Evolutionary conservation across 2,797 vertebrate species (phyloP), one percentile per base, ranked within the genome.

Genomic region (Myotis myotis): DNA sequence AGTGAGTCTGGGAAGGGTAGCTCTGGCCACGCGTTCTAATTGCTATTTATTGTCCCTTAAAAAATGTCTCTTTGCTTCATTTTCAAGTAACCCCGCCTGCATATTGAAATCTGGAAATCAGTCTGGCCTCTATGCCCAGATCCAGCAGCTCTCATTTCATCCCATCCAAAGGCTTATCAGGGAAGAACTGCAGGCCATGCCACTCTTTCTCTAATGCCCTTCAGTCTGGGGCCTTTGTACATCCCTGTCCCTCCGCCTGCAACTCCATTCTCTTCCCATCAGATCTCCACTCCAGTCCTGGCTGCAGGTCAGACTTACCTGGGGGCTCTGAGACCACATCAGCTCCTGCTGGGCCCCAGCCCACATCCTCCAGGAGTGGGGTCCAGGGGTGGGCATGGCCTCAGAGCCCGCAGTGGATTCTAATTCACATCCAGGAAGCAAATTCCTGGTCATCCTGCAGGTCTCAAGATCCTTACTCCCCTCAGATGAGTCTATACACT

Each of bases 31-130:
- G 85, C 95, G 44, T 84, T 75, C 57, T 93, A 96, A 97, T 96
- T 94, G 85, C 88, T 87, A n/a, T 93, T 96, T 97, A 93, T 94
- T 93, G 92, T 96, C 93, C 93, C 82, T 95, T 96, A 88, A 96
- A 96, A 96, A 89, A 79, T 76, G 33, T 83, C 90, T 89, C 44
- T 91, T 75, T 72, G 53, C 57, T 95, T 91, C 53, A 85, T 93
- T 96, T 97, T 97, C 86, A 96, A 95, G 95, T 92, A 2, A 3
- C 84, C 60, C 36, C 57, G 0, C 94, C 60, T 82, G 62, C 15
- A 10, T 28, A 20, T 23, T 41, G 41, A 90, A 85, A 80, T 78
- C 2, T 5, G 66, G 33, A 85, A 33, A 38, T 20, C 19, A 57
- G 38, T 80, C 1, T 0, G 8, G 76, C 12, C 19, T 22, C 7